Base-by-base conservation (phyloP, 2,888 invertebrate genomes). In the Phaonia tiefii region DNA sequence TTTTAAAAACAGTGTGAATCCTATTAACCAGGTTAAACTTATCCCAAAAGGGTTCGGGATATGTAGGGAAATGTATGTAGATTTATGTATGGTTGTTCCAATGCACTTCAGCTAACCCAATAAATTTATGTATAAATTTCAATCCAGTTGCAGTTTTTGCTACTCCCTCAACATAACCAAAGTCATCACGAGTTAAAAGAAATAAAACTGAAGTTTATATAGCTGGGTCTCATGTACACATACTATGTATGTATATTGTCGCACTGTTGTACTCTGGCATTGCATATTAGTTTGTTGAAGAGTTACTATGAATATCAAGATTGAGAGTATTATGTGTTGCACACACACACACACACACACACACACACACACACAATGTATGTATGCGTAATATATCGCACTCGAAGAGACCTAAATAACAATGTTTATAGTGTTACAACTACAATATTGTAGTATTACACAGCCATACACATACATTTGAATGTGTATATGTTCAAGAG, bases 361-460 rank as follows among this genome's bases (percentile, higher is more conserved):
- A 3, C 8, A 31, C 8, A 31, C 8, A 31, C 31, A 31, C 8
- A 5, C 8, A 31, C 8, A 8, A 4, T n/a, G 46, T 46, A 4
- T 46, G 31, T 31, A 8, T 31, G 31, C 8, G 31, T 31, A 31
- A 46, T 17, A 56, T 11, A 26, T 25, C 15, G 15, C 37, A 37
- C 20, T 42, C 11, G 42, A 20, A 17, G 17, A 63, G 63, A 42
- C 63, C 63, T 22, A 63, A 20, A 63, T 63, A 42, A 63, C 63
- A 63, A 63, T 63, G 63, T 63, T 63, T 63, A 42, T 22, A 63
- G 63, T 63, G 22, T 42, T 22, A 63, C 63, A 63, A 63, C 63
- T 22, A 63, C 63, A 63, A 42, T 63, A 63, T 63, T 63, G 63
- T 63, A 22, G 22, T 51, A 15, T 31, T 25, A 25, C n/a, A 15